Conservation (phyloP, 1,140 invertebrate genomes). For the Lucilia sericata region DNA sequence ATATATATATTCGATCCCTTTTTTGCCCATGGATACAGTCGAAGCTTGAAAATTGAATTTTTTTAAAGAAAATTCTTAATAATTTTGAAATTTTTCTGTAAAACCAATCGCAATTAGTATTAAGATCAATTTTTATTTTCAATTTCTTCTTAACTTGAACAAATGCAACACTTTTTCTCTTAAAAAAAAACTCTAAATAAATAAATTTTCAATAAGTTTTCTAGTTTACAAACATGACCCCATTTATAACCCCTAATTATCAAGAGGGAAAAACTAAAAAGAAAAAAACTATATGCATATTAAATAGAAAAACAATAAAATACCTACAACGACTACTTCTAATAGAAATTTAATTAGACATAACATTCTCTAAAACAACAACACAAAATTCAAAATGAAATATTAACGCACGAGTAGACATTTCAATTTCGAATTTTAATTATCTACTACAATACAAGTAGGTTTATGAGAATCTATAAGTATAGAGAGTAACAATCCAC, state of each 20-base stretch:
- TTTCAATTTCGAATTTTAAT: conserved; percentile 15
- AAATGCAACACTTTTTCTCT: too few relatives aligned
- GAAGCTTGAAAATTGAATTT: too few relatives aligned
- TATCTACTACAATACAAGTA: background rate
- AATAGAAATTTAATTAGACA: background rate
- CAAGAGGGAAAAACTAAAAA: background rate
- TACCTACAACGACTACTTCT: background rate
- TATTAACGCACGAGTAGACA: background rate
- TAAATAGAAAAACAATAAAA: too few relatives aligned
- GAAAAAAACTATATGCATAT: background rate
- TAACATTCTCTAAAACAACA: too few relatives aligned
- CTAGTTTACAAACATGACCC: background rate
- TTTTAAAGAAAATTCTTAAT: too few relatives aligned
- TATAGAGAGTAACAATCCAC: background rate
- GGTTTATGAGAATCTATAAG: too few relatives aligned
- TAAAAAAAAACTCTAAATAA: background rate
- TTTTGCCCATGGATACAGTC: too few relatives aligned
- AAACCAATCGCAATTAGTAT: too few relatives aligned
- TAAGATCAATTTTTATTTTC: too few relatives aligned
- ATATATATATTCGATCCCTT: too few relatives aligned
- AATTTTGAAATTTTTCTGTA: too few relatives aligned
- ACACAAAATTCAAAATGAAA: background rate
- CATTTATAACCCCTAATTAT: background rate
- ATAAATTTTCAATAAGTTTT: background rate
- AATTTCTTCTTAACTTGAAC: too few relatives aligned